These are phyloP conservation scores for Cyrtorhinus lividipennis DNA, from an alignment of 1,140 invertebrate species.

Conservation along the genomic window DNA sequence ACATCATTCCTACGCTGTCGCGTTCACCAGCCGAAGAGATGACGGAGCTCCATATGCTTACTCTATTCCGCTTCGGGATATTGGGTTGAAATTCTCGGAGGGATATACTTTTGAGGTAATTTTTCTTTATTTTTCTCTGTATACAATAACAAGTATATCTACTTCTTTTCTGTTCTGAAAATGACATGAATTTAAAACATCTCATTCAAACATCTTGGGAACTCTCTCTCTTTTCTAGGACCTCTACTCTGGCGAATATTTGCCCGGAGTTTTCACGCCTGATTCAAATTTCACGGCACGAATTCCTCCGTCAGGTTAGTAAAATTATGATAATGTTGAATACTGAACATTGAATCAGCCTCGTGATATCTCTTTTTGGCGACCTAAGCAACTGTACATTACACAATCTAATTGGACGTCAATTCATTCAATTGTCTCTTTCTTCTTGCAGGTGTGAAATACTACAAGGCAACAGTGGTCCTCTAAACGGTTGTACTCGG, in stretches of 20 bases:
- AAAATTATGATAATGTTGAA: too few species aligned
- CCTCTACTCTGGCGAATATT: not conserved
- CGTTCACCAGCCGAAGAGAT: not conserved
- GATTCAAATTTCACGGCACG: not conserved
- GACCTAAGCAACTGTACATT: too few species aligned
- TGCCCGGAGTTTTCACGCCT: not conserved
- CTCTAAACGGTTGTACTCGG: too few species aligned
- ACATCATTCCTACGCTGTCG: not conserved
- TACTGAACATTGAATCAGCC: too few species aligned
- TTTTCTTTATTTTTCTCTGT: not conserved
- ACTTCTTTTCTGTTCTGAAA: not conserved
- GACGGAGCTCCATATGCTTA: not conserved
- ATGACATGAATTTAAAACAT: not conserved
- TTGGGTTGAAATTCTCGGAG: not conserved
- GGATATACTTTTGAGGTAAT: not conserved
- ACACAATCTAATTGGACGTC: too few species aligned
- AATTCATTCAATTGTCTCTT: too few species aligned
- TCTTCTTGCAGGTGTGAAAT: too few species aligned
- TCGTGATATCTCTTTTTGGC: too few species aligned
- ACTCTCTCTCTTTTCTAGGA: not conserved
- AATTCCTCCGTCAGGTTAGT: not conserved
- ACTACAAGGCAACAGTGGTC: too few species aligned
- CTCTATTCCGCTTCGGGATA: not conserved
- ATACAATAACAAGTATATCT: not conserved
- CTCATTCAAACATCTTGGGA: not conserved